Evolutionary conservation across 1,140 invertebrate genomes (phyloP).

Genomic region (Ceratosolen solmsi): DNA sequence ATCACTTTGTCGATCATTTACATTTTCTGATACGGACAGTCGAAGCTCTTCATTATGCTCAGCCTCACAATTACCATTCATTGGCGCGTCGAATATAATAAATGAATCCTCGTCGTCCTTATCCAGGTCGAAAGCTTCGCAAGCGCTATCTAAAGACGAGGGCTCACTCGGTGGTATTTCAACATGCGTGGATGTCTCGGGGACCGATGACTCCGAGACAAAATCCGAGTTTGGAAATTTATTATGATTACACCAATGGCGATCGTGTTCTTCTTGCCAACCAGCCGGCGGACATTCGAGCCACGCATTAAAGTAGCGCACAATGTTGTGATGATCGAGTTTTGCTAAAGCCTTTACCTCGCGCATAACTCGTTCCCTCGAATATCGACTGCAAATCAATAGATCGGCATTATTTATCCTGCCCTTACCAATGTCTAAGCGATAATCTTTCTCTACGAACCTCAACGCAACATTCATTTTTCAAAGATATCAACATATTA

Average conservation of each 20-base stretch:
- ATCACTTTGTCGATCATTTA: neutral
- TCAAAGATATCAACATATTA: too few species aligned
- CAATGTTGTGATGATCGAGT: conserved; percentile 95
- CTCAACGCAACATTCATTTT: too few species aligned
- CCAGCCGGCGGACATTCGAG: conserved; percentile 89
- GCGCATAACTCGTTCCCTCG: conserved; percentile 89
- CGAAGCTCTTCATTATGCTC: conserved; percentile 13
- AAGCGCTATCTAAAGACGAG: conserved; percentile 64
- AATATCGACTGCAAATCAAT: conserved; percentile 77
- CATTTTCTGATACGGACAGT: conserved; percentile 14
- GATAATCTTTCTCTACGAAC: too few species aligned
- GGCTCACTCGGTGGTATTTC: conserved; percentile 60
- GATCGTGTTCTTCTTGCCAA: conserved; percentile 90
- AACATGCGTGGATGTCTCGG: conserved; percentile 59
- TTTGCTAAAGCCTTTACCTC: conserved; percentile 96
- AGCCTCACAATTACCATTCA: conserved; percentile 49
- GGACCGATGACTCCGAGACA: conserved; percentile 59
- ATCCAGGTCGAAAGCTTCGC: conserved; percentile 61
- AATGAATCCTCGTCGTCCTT: conserved; percentile 74
- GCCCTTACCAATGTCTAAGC: neutral
- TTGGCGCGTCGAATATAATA: conserved; percentile 74
- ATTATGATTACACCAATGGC: conserved; percentile 74
- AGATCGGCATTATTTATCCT: neutral
- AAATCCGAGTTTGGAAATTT: conserved; percentile 62
- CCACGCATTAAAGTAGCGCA: conserved; percentile 96